Evolutionary conservation across 2,797 vertebrate genomes (phyloP).

Genomic region (Enteromius argenteus): DNA sequence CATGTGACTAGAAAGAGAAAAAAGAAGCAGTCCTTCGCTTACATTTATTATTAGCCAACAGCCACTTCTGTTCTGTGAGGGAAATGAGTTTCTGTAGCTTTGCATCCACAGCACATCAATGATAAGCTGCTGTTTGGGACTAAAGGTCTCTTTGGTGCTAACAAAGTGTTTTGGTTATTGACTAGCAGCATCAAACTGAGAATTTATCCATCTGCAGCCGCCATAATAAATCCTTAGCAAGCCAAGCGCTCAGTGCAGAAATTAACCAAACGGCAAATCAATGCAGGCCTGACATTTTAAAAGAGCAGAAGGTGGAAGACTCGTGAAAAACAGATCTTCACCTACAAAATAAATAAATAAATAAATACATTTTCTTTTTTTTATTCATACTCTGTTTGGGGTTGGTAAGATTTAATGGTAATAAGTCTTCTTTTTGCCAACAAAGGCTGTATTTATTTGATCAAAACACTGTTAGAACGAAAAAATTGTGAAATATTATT

Average conservation of each 20-base stretch:
- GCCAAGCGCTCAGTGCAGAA: neutral
- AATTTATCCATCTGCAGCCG: neutral
- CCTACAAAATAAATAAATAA: neutral
- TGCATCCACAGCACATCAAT: conserved; percentile 2
- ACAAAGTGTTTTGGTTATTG: conserved; percentile 16
- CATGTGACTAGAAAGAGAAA: neutral
- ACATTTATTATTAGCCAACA: neutral
- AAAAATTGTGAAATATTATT: neutral
- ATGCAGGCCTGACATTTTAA: neutral
- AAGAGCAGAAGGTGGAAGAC: neutral
- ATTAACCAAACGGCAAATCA: neutral
- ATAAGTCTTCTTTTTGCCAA: neutral
- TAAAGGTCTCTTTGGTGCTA: conserved; percentile 16
- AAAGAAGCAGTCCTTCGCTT: neutral
- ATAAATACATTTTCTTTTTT: neutral
- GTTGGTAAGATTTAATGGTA: neutral
- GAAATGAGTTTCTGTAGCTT: neutral
- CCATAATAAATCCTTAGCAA: neutral
- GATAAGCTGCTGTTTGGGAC: conserved; percentile 16
- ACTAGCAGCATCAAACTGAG: conserved; percentile 21
- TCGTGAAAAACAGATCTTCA: neutral
- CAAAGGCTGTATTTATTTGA: neutral
- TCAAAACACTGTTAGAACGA: neutral
- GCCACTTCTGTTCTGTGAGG: neutral
- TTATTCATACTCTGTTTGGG: neutral